phyloP scores from a whole-genome alignment of 2,888 invertebrate species.

The Cataglyphis albicans region DNA sequence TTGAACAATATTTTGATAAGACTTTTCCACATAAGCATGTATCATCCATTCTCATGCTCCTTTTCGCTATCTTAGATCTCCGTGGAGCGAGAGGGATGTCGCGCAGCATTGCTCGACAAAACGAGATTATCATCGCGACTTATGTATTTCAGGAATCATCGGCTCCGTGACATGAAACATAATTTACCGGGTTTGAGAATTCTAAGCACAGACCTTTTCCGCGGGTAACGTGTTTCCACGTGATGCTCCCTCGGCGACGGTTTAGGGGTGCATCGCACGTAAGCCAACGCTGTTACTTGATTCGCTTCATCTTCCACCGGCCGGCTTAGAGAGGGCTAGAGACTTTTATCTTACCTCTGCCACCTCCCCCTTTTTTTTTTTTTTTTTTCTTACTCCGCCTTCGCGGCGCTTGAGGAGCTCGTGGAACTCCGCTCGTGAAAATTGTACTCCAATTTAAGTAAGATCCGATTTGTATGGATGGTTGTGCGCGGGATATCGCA shows the following conservation, averaged over 20 bases:
- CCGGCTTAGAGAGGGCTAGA: conserved; percentile 60
- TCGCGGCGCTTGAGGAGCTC: conserved; percentile 15
- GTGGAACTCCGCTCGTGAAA: conserved; percentile 62
- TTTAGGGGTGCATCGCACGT: conserved; percentile 75
- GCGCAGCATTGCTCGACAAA: conserved; percentile 16
- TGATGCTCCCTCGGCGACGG: conserved; percentile 65
- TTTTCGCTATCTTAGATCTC: not conserved
- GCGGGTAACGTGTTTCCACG: conserved; percentile 71
- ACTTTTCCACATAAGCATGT: not conserved
- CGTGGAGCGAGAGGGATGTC: not conserved
- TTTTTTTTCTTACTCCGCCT: not conserved
- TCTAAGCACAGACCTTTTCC: conserved; percentile 71
- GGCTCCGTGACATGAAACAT: conserved; percentile 67
- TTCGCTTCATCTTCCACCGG: conserved; percentile 74
- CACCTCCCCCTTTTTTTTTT: not conserved
- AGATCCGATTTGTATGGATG: conserved; percentile 74
- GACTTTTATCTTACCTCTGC: conserved; percentile 51
- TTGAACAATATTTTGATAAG: not conserved
- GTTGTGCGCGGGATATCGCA: conserved; percentile 64
- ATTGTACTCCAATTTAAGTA: conserved; percentile 72
- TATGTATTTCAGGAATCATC: conserved; percentile 71
- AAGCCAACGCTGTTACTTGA: conserved; percentile 73
- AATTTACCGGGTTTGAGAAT: conserved; percentile 70
- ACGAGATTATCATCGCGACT: conserved; percentile 59
- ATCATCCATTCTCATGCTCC: not conserved